Conservation (phyloP, 2,888 invertebrate species). For the Eupithecia subfuscata region DNA sequence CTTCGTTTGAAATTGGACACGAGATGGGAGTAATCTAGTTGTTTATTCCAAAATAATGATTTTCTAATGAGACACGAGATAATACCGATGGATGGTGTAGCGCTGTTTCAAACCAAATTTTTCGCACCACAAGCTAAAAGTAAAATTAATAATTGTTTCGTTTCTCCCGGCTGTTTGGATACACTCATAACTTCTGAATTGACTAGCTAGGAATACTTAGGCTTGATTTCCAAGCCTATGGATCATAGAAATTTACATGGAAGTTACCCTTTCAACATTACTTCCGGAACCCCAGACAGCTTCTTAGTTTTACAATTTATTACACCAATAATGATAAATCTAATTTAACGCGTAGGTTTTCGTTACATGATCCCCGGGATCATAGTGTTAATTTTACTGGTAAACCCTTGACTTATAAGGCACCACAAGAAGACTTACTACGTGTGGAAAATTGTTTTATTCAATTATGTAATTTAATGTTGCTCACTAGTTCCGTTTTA, state of each 20-base stretch:
- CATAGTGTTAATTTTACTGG: conserved; percentile 37
- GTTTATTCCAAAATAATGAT: too few species aligned
- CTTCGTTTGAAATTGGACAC: too few species aligned
- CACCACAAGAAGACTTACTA: conserved; percentile 15
- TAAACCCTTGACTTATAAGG: conserved; percentile 27
- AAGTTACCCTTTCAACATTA: background rate
- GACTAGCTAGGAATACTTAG: background rate
- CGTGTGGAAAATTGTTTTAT: conserved; percentile 6
- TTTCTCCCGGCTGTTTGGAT: too few species aligned
- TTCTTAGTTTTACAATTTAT: conserved; percentile 39
- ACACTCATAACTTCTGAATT: too few species aligned
- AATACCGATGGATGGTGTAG: too few species aligned
- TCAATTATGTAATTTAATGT: background rate
- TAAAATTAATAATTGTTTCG: too few species aligned
- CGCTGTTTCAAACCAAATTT: too few species aligned
- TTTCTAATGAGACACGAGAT: too few species aligned
- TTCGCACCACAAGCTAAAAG: too few species aligned
- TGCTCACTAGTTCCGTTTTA: background rate
- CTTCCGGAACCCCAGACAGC: background rate
- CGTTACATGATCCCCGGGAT: conserved; percentile 36
- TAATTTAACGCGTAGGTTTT: conserved; percentile 33
- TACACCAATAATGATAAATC: conserved; percentile 35
- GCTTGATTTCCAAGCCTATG: background rate
- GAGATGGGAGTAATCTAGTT: too few species aligned
- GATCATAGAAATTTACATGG: background rate